phyloP scores from a whole-genome alignment of 2,113 vertebrate species.

The Hippocampus mohnikei region DNA sequence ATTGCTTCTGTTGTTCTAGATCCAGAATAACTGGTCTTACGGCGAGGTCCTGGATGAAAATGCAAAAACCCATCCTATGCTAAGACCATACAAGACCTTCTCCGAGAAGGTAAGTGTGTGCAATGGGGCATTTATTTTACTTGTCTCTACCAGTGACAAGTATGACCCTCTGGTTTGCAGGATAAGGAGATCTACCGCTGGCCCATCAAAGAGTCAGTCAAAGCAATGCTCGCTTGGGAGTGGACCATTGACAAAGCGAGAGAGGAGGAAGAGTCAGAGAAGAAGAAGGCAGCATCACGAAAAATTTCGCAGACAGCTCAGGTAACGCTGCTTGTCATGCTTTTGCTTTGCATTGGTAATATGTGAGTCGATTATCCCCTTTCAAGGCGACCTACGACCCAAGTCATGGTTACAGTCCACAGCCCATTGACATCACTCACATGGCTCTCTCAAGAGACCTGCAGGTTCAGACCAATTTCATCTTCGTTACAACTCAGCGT shows the following conservation, averaged over 20 bases:
- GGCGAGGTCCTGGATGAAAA: constrained; percentile 86
- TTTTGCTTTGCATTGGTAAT: background rate
- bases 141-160: background rate
- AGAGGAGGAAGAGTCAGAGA: constrained; percentile 84
- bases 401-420: constrained; percentile 86
- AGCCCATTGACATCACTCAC: constrained; percentile 82
- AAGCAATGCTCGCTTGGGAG: constrained; percentile 94
- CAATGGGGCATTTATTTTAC: constrained; percentile 1
- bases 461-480: constrained; percentile 68
- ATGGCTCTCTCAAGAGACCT: constrained; percentile 88
- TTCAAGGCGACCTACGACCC: constrained; percentile 82
- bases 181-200: constrained; percentile 95
- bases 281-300: constrained; percentile 79
- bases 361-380: constrained; percentile 11
- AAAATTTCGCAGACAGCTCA: constrained; percentile 91
- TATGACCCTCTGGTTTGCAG: constrained; percentile 50
- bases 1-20: constrained; percentile 63
- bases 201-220: constrained; percentile 93
- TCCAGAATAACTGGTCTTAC: constrained; percentile 91
- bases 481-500: background rate
- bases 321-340: constrained; percentile 58
- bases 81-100: constrained; percentile 92
- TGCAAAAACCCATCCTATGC: constrained; percentile 87
- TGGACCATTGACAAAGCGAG: constrained; percentile 89
- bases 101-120: constrained; percentile 82